A percentile compares a stretch with the other conserved stretches of the same genome.
These are phyloP conservation scores for Hypotaenidia okinawae DNA, from an alignment of 2,797 vertebrate genomes.

Conservation along the genomic window DNA sequence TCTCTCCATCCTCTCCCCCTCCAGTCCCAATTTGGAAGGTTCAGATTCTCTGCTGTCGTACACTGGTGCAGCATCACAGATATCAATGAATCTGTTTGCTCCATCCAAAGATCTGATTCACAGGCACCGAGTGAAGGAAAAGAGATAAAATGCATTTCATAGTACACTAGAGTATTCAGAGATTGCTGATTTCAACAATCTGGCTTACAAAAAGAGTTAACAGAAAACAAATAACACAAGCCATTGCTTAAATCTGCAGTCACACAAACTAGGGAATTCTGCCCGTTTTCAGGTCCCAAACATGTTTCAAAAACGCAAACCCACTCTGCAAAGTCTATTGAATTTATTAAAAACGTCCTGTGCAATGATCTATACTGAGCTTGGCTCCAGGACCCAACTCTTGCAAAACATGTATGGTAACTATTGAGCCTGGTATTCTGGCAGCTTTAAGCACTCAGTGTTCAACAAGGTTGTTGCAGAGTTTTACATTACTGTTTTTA, in stretches of 20 bases:
- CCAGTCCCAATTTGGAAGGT: not conserved
- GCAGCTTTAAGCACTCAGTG: not conserved
- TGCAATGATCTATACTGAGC: not conserved
- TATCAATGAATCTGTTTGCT: not conserved
- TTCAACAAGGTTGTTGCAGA: not conserved
- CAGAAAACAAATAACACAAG: not conserved
- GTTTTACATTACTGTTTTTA: not conserved
- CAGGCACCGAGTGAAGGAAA: not conserved
- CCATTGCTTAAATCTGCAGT: not conserved
- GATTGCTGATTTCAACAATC: not conserved
- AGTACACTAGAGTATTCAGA: not conserved
- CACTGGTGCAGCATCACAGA: not conserved
- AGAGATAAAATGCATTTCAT: not conserved
- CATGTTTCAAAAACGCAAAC: not conserved
- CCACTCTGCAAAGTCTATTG: not conserved
- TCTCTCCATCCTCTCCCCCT: rapidly evolving
- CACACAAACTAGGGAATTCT: not conserved
- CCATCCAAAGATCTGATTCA: not conserved
- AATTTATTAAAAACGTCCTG: not conserved
- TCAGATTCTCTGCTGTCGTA: not conserved
- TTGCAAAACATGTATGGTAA: not conserved
- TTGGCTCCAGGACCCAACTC: not conserved
- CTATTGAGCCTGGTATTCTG: not conserved
- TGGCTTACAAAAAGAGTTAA: not conserved
- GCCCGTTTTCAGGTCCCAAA: not conserved